phyloP scores from a whole-genome alignment of 1,140 invertebrate genomes.

The Drosophila repletoides region DNA sequence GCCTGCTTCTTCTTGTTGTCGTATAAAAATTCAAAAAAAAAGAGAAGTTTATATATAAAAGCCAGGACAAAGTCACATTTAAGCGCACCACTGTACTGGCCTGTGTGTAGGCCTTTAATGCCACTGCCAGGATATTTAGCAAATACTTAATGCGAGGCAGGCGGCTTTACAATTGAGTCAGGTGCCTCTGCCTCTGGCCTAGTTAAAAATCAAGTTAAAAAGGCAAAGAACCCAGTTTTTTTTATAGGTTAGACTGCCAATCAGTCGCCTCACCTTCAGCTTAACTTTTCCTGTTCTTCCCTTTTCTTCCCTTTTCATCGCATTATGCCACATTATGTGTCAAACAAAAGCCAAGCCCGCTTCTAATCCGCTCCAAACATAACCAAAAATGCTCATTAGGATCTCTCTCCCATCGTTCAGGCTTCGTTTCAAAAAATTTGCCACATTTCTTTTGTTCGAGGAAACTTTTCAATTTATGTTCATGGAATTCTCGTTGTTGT shows the following conservation, averaged over 20 bases:
- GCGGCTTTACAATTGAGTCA: slow-evolving; percentile 4
- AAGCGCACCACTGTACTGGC: not conserved
- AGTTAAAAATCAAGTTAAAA: not conserved
- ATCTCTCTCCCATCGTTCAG: too few relatives aligned
- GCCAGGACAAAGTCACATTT: slow-evolving; percentile 1
- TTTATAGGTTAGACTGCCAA: slow-evolving; percentile 13
- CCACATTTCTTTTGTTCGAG: slow-evolving; percentile 29
- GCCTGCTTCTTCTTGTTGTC: slow-evolving; percentile 37
- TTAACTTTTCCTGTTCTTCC: not conserved
- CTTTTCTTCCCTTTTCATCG: not conserved
- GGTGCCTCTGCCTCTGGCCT: slow-evolving; percentile 2
- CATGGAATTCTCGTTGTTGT: slow-evolving; percentile 16
- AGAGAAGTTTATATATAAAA: slow-evolving; percentile 36
- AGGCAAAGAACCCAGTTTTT: slow-evolving; percentile 4
- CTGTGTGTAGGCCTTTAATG: not conserved
- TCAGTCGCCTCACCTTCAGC: slow-evolving; percentile 23
- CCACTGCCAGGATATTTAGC: not conserved
- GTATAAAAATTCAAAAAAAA: not conserved
- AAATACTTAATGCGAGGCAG: not conserved
- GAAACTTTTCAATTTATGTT: slow-evolving; percentile 53
- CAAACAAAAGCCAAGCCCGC: not conserved
- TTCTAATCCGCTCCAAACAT: slow-evolving; percentile 25
- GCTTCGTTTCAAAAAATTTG: slow-evolving; percentile 50
- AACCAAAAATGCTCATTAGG: slow-evolving; percentile 45
- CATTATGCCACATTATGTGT: not conserved